These are phyloP conservation scores for Theonella swinhoei DNA, from an alignment of 37 sponge, comb jelly and placozoan genomes.

Conservation along the genomic window DNA sequence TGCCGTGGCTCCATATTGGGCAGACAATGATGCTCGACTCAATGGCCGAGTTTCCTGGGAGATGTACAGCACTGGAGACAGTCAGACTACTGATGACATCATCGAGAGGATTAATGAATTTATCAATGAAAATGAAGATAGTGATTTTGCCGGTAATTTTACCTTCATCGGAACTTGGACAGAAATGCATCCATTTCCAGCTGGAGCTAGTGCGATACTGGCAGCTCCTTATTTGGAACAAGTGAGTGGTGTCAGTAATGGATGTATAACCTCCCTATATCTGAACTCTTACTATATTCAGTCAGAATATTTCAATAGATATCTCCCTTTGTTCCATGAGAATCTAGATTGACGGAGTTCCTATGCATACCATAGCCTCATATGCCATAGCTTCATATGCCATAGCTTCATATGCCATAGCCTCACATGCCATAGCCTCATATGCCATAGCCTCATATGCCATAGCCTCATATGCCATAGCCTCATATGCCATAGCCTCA, in stretches of 20 bases:
- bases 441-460: no score
- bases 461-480: no score
- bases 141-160: constrained; percentile 17
- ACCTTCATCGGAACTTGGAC: constrained; percentile 48
- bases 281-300: no score
- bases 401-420: no score
- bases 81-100: neutral
- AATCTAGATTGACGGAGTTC: no score
- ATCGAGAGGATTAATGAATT: constrained; percentile 3
- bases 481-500: no score
- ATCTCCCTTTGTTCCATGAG: no score
- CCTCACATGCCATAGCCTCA: no score
- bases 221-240: constrained; percentile 28
- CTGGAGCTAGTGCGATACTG: constrained; percentile 18
- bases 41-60: constrained; percentile 21
- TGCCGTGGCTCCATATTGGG: constrained; percentile 41
- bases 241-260: constrained; percentile 1
- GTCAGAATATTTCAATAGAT: no score
- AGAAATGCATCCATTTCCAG: constrained; percentile 55
- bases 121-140: neutral
- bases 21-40: constrained; percentile 13
- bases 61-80: neutral
- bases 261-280: no score
- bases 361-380: no score
- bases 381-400: no score